Conservation (phyloP, 37 sponge, comb jelly and placozoan species). For the Petrosia ficiformis region DNA sequence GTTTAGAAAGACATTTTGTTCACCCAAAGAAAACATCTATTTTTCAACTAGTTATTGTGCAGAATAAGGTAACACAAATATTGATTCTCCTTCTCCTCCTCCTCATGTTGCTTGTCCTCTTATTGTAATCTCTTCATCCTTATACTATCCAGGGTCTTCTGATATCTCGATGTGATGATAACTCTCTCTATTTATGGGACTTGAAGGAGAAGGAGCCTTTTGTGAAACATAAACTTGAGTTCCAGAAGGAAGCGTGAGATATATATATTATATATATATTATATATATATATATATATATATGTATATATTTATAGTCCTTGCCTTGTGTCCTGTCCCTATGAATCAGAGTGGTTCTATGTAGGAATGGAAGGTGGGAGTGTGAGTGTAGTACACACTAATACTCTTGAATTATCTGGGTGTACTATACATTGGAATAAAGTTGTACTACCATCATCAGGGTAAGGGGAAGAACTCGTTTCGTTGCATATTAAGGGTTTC, state of each 20-base stretch:
- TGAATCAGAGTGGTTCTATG: slow-evolving; percentile 63
- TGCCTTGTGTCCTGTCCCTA: slow-evolving; percentile 17
- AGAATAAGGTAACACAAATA: slow-evolving; percentile 27
- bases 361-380: slow-evolving; percentile 70
- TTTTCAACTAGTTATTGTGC: slow-evolving; percentile 36
- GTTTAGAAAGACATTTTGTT: slow-evolving; percentile 35
- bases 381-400: slow-evolving; percentile 52
- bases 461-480: background rate
- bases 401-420: slow-evolving; percentile 55
- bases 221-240: slow-evolving; percentile 44
- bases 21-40: slow-evolving; percentile 27
- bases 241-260: slow-evolving; percentile 18
- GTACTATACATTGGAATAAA: slow-evolving; percentile 67
- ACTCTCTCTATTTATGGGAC: slow-evolving; percentile 46
- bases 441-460: background rate
- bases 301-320: slow-evolving; percentile 26
- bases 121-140: too few species aligned
- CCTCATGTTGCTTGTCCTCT: too few species aligned
- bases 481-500: background rate
- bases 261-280: too few species aligned
- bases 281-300: too few species aligned
- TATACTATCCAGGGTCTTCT: slow-evolving; percentile 45
- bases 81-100: background rate
- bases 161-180: slow-evolving; percentile 27
- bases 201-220: slow-evolving; percentile 13